Percentiles rank a stretch among this genome's conserved stretches.
These are phyloP conservation scores for Mayetiola destructor DNA, from an alignment of 2,888 invertebrate species.

Conservation along the genomic window DNA sequence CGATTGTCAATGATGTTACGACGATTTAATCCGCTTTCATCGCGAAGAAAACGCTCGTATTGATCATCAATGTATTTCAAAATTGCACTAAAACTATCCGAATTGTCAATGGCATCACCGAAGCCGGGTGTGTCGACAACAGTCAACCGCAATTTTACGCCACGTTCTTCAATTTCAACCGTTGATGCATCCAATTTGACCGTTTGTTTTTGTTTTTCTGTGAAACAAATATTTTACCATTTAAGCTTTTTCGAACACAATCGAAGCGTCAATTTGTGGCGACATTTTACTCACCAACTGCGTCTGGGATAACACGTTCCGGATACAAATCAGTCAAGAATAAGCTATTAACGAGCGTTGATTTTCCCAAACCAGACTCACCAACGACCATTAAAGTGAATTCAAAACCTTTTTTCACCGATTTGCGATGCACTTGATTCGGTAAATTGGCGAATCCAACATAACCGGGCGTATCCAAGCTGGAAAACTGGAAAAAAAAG, in stretches of 20 bases:
- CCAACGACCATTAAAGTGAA: conserved; percentile 96
- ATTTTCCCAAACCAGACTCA: conserved; percentile 84
- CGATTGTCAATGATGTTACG: conserved; percentile 93
- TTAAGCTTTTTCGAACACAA: conserved; percentile 8
- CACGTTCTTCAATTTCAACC: conserved; percentile 90
- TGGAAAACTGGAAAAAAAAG: conserved; percentile 52
- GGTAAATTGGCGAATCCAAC: conserved; percentile 70
- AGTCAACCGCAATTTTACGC: conserved; percentile 81
- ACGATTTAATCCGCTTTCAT: conserved; percentile 90
- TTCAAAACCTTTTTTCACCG: conserved; percentile 94
- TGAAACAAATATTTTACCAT: conserved; percentile 18
- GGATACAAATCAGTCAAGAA: conserved; percentile 92
- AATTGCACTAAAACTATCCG: conserved; percentile 81
- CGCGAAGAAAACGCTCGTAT: conserved; percentile 79
- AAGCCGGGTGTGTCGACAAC: conserved; percentile 94
- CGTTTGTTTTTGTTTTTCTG: conserved; percentile 82
- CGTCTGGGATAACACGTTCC: conserved; percentile 77
- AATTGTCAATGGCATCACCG: conserved; percentile 89
- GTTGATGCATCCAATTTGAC: conserved; percentile 90
- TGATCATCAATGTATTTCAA: conserved; percentile 96
- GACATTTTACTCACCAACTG: conserved; percentile 62
- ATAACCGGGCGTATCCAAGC: conserved; percentile 75
- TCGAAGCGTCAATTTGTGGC: neutral
- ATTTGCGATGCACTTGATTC: conserved; percentile 92
- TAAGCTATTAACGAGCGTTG: conserved; percentile 86